Evolutionary conservation across 2,797 vertebrate species (phyloP).

Genomic region (Coregonus ussuriensis): DNA sequence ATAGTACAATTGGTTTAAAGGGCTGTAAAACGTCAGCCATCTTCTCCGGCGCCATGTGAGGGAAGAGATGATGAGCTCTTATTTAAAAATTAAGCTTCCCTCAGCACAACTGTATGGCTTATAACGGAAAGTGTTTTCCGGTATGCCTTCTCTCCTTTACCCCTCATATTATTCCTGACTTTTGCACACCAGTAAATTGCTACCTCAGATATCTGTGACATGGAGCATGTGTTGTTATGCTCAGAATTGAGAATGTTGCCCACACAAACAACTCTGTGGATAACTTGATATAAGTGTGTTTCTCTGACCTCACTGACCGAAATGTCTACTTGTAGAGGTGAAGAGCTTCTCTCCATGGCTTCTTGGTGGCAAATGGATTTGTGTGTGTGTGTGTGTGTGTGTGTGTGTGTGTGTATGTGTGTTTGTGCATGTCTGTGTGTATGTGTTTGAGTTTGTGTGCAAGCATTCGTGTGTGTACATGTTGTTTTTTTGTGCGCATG

Average conservation of each 20-base stretch:
- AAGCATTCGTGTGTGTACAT: neutral
- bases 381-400: neutral
- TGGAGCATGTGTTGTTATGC: neutral
- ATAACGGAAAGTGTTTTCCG: neutral
- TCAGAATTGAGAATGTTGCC: neutral
- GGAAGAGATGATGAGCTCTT: slow-evolving; percentile 40
- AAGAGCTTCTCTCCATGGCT: neutral
- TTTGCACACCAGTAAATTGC: neutral
- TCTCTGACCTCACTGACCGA: neutral
- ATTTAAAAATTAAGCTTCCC: neutral
- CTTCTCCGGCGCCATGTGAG: slow-evolving; percentile 23
- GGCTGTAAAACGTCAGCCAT: too few species aligned
- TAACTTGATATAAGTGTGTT: neutral
- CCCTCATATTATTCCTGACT: neutral
- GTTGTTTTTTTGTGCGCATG: neutral
- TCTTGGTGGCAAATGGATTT: neutral
- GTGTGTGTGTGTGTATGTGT: neutral
- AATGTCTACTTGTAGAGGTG: neutral
- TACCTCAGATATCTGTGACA: neutral
- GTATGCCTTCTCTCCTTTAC: neutral
- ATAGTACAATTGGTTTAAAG: too few species aligned
- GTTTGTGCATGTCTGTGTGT: neutral
- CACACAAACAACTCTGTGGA: neutral
- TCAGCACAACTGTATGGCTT: neutral
- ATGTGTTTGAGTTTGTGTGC: neutral